phyloP scores from a whole-genome alignment of 2,797 vertebrate genomes.

The Acanthurus lineatus region DNA sequence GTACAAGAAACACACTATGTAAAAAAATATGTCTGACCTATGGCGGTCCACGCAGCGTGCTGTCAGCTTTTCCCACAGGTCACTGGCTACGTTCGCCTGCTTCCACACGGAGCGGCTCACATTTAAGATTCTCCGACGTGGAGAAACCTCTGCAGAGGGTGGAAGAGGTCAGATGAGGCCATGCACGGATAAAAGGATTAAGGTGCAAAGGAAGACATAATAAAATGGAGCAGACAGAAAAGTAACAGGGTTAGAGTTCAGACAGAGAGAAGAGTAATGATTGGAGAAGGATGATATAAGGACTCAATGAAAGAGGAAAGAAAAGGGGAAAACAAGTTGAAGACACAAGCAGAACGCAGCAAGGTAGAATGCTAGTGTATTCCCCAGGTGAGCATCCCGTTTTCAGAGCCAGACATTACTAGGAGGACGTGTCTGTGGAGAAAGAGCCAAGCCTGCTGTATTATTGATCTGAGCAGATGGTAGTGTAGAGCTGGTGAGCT shows the following conservation, averaged over 20 bases:
- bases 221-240: conserved; percentile 19
- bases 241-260: conserved; percentile 22
- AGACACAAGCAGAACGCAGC: conserved; percentile 22
- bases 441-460: conserved; percentile 54
- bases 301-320: conserved; percentile 16
- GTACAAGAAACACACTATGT: not conserved
- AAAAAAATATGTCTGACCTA: conserved; percentile 70
- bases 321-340: not conserved
- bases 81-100: conserved; percentile 95
- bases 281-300: conserved; percentile 1
- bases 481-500: conserved; percentile 53
- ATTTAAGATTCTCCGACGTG: conserved; percentile 91
- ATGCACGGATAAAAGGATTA: conserved; percentile 6
- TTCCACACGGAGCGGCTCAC: conserved; percentile 98
- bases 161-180: conserved; percentile 20
- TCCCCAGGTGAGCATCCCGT: conserved; percentile 30
- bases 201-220: conserved; percentile 1
- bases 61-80: conserved; percentile 97
- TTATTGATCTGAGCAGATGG: conserved; percentile 79
- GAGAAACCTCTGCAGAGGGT: conserved; percentile 89
- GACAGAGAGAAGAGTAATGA: conserved; percentile 18
- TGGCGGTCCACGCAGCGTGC: conserved; percentile 96
- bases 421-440: conserved; percentile 28
- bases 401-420: conserved; percentile 30
- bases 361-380: conserved; percentile 21